Base-by-base conservation (phyloP, 2,113 vertebrate species). In the Psettodes erumei region DNA sequence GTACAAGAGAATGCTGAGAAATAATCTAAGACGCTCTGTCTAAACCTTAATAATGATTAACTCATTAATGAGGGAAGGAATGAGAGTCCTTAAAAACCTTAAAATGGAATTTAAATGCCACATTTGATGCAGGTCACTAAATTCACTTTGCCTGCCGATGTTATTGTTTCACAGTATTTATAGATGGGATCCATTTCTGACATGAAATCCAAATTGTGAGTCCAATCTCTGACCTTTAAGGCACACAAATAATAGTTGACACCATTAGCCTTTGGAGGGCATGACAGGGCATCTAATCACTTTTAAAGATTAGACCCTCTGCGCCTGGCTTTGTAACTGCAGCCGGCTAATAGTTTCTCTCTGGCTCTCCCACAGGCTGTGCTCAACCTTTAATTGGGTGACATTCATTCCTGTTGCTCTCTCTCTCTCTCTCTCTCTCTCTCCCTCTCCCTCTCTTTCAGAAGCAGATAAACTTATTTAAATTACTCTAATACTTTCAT, bases 401-500 rank as follows among this genome's bases (percentile, higher is more conserved):
- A 81, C 75, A 67, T 76, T 90, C 74, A 79, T 77, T 88, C 77
- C 76, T 77, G 63, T 87, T 76, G 32, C 56, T 65, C 45, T 81
- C 25, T 58, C 37, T 67, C n/a, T 33, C 75, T 76, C 65, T 65
- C 64, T 54, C 1, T 42, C 56, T 76, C 75, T 71, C 50, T 75
- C 45, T 71, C 50, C 79, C 70, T 51, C 55, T 37, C 12, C 74
- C 85, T 82, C 79, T 79, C 50, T 77, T 83, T 83, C 70, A 86
- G 65, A 77, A 75, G 80, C 87, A 90, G 86, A 84, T 71, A 89
- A 86, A 86, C 87, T 84, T 88, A 93, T 93, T 94, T 91, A 92
- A 90, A 89, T 92, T 71, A 27, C 80, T 83, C 65, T 89, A 81
- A 91, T 90, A 85, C 90, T 92, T 93, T 94, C 89, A 94, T 94